Base-by-base conservation (phyloP, 1,140 invertebrate genomes). In the Diprion similis region DNA sequence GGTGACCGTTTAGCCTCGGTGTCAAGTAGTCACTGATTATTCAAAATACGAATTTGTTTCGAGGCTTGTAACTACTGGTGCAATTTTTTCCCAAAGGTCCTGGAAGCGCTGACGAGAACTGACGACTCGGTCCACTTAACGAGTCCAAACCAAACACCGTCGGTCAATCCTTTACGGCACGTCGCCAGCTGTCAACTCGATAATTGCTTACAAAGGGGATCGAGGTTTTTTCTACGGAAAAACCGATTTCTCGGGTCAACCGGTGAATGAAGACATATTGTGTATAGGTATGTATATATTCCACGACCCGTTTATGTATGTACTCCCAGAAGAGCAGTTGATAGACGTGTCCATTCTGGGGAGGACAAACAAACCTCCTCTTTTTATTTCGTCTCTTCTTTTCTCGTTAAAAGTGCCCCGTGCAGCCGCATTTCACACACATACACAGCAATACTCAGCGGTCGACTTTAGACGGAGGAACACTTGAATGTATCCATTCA, bases 181-280 rank as follows among this genome's bases (percentile, higher is more conserved):
- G 68, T 71, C 46, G 71, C 47, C 45, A 18, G 73, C 71, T 73
- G 71, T 73, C 71, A 75, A 73, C 71, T 73, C 48, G 70, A 77
- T 77, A 71, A 77, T 77, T 75, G 70, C 67, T 76, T 9, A 72
- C 72, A 68, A 66, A 73, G 6, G 65, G n/a, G 66, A 48, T 17
- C 10, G 24, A 65, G 71, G 24, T 69, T 76, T 76, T 51, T 70
- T 68, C 46, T 7, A 67, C 68, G 69, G 48, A 75, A 59, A 59
- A 71, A 75, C 73, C 69, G 73, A 75, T 75, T 77, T 66, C 48
- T 77, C 70, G 51, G 47, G 66, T 73, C 73, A 75, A 73, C 73
- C 67, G 71, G 59, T 69, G 71, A 77, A 75, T 73, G 51, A 59
- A 59, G 51, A 59, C 51, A 17, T 15, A 13, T 17, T 59, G 51